Conservation (phyloP, 1,140 invertebrate species). For the Drosophila bocki region DNA sequence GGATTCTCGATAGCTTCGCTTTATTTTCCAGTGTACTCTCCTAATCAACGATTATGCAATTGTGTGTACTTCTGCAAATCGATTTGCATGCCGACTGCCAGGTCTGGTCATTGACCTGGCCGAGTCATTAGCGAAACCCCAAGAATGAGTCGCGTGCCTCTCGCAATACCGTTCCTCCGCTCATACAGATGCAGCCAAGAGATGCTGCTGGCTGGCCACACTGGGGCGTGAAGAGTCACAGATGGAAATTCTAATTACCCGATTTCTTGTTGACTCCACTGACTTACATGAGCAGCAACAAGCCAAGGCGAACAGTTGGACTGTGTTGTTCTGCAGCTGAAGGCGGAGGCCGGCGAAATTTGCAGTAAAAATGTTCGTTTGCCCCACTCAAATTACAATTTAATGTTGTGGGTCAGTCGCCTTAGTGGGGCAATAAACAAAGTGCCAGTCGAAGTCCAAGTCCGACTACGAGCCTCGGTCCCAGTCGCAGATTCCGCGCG, state of each 20-base stretch:
- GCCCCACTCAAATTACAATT: conserved; percentile 82
- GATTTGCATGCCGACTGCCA: conserved; percentile 65
- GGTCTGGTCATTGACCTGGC: conserved; percentile 41
- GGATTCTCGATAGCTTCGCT: background rate
- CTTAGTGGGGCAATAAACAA: conserved; percentile 81
- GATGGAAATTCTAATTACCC: conserved; percentile 73
- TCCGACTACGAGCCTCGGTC: conserved; percentile 10
- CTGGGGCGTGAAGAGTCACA: conserved; percentile 70
- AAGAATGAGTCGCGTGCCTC: conserved; percentile 55
- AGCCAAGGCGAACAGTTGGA: conserved; percentile 7
- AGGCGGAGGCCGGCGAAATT: conserved; percentile 48
- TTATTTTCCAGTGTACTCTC: conserved; percentile 19
- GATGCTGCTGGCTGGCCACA: conserved; percentile 27
- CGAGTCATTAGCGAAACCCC: conserved; percentile 41
- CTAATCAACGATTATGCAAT: conserved; percentile 63
- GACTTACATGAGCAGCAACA: conserved; percentile 56
- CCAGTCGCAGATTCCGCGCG: conserved; percentile 41
- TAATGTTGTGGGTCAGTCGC: conserved; percentile 81
- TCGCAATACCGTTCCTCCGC: conserved; percentile 39
- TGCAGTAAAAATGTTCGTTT: conserved; percentile 74
- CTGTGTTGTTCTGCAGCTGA: background rate
- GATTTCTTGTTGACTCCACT: conserved; percentile 48
- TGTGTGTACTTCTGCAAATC: conserved; percentile 54
- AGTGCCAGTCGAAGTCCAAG: conserved; percentile 53
- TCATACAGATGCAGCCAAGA: conserved; percentile 14